phyloP scores from a whole-genome alignment of 1,140 invertebrate genomes.

The Brachionus angularis region DNA sequence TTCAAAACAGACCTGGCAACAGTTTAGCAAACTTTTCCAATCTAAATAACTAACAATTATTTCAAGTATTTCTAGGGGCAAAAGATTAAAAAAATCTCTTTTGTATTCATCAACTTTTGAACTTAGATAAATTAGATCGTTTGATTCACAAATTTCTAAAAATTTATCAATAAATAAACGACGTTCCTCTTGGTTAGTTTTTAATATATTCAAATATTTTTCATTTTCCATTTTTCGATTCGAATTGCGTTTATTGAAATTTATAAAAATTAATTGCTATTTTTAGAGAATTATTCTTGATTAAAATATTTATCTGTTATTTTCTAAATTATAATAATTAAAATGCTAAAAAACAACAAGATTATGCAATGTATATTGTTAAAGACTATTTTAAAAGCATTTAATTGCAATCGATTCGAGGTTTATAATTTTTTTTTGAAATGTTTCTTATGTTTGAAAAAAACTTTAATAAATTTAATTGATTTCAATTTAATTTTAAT shows the following conservation, averaged over 20 bases:
- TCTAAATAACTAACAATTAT: slow-evolving; percentile 10
- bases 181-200: background rate
- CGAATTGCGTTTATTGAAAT: too few relatives aligned
- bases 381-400: too few relatives aligned
- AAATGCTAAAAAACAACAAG: too few relatives aligned
- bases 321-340: too few relatives aligned
- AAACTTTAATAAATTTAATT: background rate
- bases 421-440: slow-evolving; percentile 7
- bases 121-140: background rate
- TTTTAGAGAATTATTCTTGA: too few relatives aligned
- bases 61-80: slow-evolving; percentile 24
- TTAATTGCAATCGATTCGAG: too few relatives aligned
- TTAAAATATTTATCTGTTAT: too few relatives aligned
- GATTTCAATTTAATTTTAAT: background rate
- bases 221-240: slow-evolving; percentile 24
- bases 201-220: background rate
- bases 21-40: slow-evolving; percentile 14
- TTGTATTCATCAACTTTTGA: background rate
- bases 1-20: background rate
- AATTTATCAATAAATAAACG: slow-evolving; percentile 12
- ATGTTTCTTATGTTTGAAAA: background rate
- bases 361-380: too few relatives aligned
- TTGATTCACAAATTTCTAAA: background rate
- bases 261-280: too few relatives aligned
- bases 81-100: slow-evolving; percentile 5